A percentile compares a stretch with the other conserved stretches of the same genome.
phyloP scores from a whole-genome alignment of 2,888 invertebrate species.

The Dendrolimus pini region DNA sequence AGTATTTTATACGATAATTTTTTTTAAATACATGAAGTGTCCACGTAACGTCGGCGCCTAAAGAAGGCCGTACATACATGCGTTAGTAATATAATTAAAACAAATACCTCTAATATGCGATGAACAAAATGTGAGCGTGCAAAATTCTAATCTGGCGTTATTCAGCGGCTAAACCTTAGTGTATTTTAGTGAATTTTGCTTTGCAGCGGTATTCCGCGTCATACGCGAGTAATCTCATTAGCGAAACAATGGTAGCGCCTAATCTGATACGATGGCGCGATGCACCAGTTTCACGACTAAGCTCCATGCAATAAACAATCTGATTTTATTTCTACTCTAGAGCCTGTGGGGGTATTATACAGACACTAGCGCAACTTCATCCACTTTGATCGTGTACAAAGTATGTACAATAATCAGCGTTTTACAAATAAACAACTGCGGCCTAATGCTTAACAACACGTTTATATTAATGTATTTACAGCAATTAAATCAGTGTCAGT shows the following conservation, averaged over 20 bases:
- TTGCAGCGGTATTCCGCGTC: slow-evolving; percentile 42
- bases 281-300: slow-evolving; percentile 22
- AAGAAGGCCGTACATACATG: too few relatives aligned
- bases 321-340: slow-evolving; percentile 13
- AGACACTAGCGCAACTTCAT: slow-evolving; percentile 1
- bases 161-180: slow-evolving; percentile 35
- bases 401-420: too few relatives aligned
- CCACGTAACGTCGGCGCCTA: too few relatives aligned
- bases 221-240: slow-evolving; percentile 55
- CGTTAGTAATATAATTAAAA: neutral
- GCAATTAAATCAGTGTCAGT: too few relatives aligned
- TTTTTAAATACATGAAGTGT: too few relatives aligned
- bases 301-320: slow-evolving; percentile 26
- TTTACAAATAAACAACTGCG: too few relatives aligned
- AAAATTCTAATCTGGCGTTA: slow-evolving; percentile 32
- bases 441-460: too few relatives aligned
- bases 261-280: slow-evolving; percentile 40
- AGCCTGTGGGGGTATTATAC: slow-evolving; percentile 6
- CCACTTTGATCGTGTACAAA: too few relatives aligned
- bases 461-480: too few relatives aligned
- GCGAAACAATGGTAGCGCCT: slow-evolving; percentile 45
- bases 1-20: too few relatives aligned
- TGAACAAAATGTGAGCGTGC: slow-evolving; percentile 1
- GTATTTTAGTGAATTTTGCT: slow-evolving; percentile 50
- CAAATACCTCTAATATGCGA: neutral